These are phyloP conservation scores for Drosophila simulans DNA, from an alignment of 1,140 invertebrate genomes.

Conservation along the genomic window DNA sequence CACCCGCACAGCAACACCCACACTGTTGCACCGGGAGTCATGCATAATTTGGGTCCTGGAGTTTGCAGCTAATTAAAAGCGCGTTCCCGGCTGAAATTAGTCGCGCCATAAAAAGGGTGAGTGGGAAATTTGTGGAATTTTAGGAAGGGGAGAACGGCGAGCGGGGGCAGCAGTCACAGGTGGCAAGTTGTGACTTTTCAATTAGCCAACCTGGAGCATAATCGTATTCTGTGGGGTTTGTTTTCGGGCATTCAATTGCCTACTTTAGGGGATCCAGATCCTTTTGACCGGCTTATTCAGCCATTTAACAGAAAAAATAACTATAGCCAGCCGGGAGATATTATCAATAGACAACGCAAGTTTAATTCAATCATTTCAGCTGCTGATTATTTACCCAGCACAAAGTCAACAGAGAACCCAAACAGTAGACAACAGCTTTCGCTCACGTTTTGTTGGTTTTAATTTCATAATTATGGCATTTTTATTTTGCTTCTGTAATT, in stretches of 20 bases:
- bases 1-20: constrained; percentile 5
- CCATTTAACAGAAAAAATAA: too few species aligned
- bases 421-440: constrained; percentile 17
- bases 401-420: constrained; percentile 17
- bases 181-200: constrained; percentile 62
- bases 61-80: constrained; percentile 81
- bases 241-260: not conserved
- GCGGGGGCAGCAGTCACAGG: constrained; percentile 26
- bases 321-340: too few species aligned
- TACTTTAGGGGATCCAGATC: not conserved
- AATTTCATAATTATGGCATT: constrained; percentile 81
- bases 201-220: constrained; percentile 31
- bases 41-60: constrained; percentile 74
- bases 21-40: constrained; percentile 39
- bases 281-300: too few species aligned
- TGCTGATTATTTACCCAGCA: constrained; percentile 8
- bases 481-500: constrained; percentile 78
- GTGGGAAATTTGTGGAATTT: not conserved
- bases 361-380: not conserved
- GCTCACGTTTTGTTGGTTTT: constrained; percentile 36
- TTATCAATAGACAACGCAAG: too few species aligned
- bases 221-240: not conserved
- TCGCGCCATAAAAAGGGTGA: constrained; percentile 20
- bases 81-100: constrained; percentile 66
- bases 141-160: not conserved